Evolutionary conservation across 2,113 vertebrate genomes (phyloP), one percentile per base, ranked within the genome.

Genomic region (Rhinolophus ferrumequinum): DNA sequence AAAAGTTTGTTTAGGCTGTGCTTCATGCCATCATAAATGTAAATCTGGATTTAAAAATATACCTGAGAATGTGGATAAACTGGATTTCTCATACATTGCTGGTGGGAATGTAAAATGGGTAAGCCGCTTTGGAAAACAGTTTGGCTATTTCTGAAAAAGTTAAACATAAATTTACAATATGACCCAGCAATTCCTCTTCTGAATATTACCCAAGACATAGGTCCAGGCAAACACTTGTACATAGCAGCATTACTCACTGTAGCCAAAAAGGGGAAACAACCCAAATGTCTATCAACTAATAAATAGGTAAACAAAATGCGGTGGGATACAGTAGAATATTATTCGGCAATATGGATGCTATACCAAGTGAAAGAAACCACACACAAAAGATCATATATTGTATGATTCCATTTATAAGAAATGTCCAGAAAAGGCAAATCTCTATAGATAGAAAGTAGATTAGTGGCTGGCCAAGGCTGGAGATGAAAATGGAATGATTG

Each of bases 131-230:
- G 50, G 15, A 83, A 76, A 66, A 85, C 5, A 80, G 6, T 66
- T 47, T 56, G 90, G 6, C 50, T 86, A n/a, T 86, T 97, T 88
- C 64, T 93, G 70, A 86, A 86, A 85, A 89, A 77, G 13, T 89
- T 66, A 79, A 77, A 38, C 33, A 54, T 60, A 87, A 70, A 92
- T 79, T 90, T 94, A 14, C 16, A 33, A 0, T 69, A 30, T 79
- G 88, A 90, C 28, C 35, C 73, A 83, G 21, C 16, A 47, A 16
- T 80, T 93, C 52, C 10, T 6, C 33, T 93, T 75, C 33, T 70
- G 35, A 41, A 24, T 64, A 44, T 66, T 12, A 76, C 60, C 21
- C 54, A 54, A 73, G 38, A 64, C 52, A 73, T 80, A 67, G 21
- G 24, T 89, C 30, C 60, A 83, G 5, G 24, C 24, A 82, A 50